Percentiles rank a stretch among this genome's conserved stretches.
These are phyloP conservation scores for Lordiphosa andalusiaca DNA, from an alignment of 2,888 invertebrate genomes.

Conservation along the genomic window DNA sequence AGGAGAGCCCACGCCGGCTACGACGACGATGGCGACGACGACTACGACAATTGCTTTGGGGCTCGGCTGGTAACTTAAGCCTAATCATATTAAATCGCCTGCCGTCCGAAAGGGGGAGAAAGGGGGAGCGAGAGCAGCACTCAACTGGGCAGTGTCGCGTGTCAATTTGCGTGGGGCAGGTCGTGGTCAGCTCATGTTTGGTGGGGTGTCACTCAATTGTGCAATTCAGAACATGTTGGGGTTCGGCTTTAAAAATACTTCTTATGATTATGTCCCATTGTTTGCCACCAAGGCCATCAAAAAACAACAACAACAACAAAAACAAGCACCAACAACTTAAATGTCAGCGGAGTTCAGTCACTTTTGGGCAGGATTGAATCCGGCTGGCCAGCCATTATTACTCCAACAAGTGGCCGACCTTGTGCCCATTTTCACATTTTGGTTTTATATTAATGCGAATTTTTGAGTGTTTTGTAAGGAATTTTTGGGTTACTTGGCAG, in stretches of 20 bases:
- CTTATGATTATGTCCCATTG: constrained; percentile 6
- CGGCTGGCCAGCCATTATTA: constrained; percentile 31
- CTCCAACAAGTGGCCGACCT: constrained; percentile 54
- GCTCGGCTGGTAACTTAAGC: constrained; percentile 46
- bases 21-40: constrained; percentile 4
- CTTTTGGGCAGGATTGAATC: constrained; percentile 18
- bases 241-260: constrained; percentile 25
- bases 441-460: constrained; percentile 43
- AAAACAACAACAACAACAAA: no score
- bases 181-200: constrained; percentile 54
- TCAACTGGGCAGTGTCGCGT: constrained; percentile 46
- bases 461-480: constrained; percentile 26
- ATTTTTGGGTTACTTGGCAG: constrained; percentile 18
- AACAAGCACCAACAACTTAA: background rate
- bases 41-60: constrained; percentile 24
- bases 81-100: constrained; percentile 55
- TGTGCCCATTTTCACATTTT: constrained; percentile 48
- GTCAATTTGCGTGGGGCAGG: constrained; percentile 68
- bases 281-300: constrained; percentile 4
- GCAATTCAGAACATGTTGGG: constrained; percentile 27
- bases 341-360: constrained; percentile 4
- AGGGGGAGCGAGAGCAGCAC: constrained; percentile 5
- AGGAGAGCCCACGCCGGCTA: constrained; percentile 24
- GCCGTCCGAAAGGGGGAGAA: constrained; percentile 14
- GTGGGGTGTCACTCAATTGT: constrained; percentile 39